phyloP scores from a whole-genome alignment of 2,113 vertebrate genomes.

The Scartelaos histophorus region DNA sequence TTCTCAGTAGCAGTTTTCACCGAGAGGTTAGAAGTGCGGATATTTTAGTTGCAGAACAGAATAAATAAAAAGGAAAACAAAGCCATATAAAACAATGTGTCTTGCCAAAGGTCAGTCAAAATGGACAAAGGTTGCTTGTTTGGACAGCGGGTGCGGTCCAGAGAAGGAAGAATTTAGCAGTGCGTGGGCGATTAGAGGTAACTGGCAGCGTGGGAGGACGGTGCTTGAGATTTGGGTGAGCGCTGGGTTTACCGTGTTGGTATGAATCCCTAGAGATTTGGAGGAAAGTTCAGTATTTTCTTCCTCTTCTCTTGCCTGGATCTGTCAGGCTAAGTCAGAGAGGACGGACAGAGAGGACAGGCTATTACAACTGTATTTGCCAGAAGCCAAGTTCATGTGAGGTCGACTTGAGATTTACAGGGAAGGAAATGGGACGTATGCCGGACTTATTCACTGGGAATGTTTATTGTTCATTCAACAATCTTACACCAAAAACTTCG shows the following conservation, averaged over 20 bases:
- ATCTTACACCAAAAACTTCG: constrained; percentile 35
- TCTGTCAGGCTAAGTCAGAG: constrained; percentile 52
- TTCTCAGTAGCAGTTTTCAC: constrained; percentile 5
- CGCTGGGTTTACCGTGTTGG: constrained; percentile 31
- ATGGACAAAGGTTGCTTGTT: constrained; percentile 47
- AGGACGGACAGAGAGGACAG: constrained; percentile 6
- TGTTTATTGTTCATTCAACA: constrained; percentile 45
- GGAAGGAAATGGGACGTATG: constrained; percentile 58
- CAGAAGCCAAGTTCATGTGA: constrained; percentile 65
- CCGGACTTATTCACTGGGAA: constrained; percentile 54
- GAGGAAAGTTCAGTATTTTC: not conserved
- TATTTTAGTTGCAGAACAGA: constrained; percentile 31
- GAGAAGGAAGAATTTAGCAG: constrained; percentile 30
- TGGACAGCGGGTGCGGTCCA: constrained; percentile 46
- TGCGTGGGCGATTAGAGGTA: constrained; percentile 39
- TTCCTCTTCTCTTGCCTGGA: constrained; percentile 42
- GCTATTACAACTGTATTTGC: constrained; percentile 22
- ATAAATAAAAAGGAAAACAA: constrained; percentile 32
- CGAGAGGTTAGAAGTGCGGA: constrained; percentile 35
- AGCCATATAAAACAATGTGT: constrained; percentile 40
- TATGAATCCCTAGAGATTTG: constrained; percentile 37
- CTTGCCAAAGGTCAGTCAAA: constrained; percentile 15
- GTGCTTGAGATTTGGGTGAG: constrained; percentile 15
- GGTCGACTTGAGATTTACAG: constrained; percentile 57
- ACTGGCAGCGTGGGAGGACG: constrained; percentile 11